Evolutionary conservation across 2,797 vertebrate genomes (phyloP), one percentile per base, ranked within the genome.

Genomic region (Scomberomorus guttatus): DNA sequence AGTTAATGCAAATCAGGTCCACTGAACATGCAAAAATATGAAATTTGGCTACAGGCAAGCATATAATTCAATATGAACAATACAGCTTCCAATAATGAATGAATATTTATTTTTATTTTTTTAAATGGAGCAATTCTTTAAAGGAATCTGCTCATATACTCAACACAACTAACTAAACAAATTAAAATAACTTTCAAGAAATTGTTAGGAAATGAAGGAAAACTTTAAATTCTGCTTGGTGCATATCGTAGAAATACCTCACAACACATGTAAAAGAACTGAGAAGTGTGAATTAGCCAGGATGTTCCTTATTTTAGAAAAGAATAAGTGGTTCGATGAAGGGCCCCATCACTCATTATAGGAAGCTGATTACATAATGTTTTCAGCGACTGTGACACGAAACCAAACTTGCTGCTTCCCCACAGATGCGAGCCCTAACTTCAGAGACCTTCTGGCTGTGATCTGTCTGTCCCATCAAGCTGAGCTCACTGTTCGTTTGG

Each of bases 381-480:
- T 61, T 22, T 39, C 4, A 39, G 34, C 13, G 63, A 42, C 8
- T 61, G 48, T 20, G 2, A 39, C 50, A 55, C 54, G 0, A 44
- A 72, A 50, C 70, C 0, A 22, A 70, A 42, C 50, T 50, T 61
- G 14, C 61, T 82, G 20, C 57, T 77, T 25, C 25, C 39, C 34
- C 58, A 61, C 90, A 98, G 98, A 98, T 75, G 6, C 89, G 24
- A 93, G 82, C 50, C 97, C 95, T 18, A 98, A 94, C 89, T 97
- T 98, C 92, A 96, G 96, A 89, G 98, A 99, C 83, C 94, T 99
- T 51, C 90, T 99, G 90, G 96, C 98, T 0, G 95, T 99, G 84
- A 96, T 97, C n/a, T 96, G 96, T 85, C 91, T 99, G 81, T 98
- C 98, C 60, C 97, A 99, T 73, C 95, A 96, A 32, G 97, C 97